phyloP scores from a whole-genome alignment of 2,113 vertebrate species.

The Setophaga coronata region DNA sequence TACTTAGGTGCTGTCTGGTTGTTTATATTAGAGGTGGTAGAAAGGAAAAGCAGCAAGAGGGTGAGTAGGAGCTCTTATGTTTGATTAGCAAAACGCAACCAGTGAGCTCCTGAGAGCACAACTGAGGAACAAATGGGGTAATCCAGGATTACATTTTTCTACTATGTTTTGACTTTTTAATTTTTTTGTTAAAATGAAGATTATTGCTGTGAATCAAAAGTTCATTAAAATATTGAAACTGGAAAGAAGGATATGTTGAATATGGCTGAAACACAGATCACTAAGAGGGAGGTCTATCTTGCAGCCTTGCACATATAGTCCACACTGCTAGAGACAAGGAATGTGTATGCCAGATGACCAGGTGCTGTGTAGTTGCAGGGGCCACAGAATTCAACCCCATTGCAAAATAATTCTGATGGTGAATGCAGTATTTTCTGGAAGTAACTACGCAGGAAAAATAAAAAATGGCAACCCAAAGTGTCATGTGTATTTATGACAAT shows the following conservation, averaged over 20 bases:
- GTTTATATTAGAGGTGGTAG: background rate
- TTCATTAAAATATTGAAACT: background rate
- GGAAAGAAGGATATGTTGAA: background rate
- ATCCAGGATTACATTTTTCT: background rate
- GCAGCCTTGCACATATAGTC: background rate
- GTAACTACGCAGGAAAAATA: background rate
- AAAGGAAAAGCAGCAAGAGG: background rate
- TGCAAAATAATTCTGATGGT: background rate
- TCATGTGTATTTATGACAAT: background rate
- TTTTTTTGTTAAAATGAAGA: background rate
- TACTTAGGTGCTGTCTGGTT: background rate
- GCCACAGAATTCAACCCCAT: background rate
- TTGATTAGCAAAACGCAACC: background rate
- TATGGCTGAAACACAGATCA: background rate
- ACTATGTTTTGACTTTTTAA: background rate
- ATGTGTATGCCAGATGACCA: background rate
- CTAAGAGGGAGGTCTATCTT: background rate
- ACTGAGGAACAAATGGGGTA: background rate
- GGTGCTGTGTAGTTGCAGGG: background rate
- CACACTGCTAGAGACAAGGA: background rate
- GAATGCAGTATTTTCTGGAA: background rate
- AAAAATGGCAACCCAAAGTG: background rate
- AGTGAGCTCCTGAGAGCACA: background rate
- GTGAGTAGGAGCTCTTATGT: background rate
- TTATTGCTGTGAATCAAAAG: background rate